Percentiles rank a stretch among this genome's conserved stretches.
Conservation (phyloP, 2,797 vertebrate species). For the Rhynchotus rufescens region DNA sequence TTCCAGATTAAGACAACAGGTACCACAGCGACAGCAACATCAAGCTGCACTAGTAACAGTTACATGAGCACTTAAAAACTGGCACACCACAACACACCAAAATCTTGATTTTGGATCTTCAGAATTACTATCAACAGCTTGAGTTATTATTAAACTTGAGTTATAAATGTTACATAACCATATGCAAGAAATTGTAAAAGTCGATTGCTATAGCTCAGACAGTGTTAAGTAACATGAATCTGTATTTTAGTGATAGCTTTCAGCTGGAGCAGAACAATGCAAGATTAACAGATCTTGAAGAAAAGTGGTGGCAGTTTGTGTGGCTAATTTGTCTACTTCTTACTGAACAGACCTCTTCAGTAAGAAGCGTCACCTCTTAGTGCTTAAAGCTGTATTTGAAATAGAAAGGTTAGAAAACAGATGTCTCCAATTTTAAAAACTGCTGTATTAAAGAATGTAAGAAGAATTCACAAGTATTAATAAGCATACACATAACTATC, state of each 20-base stretch:
- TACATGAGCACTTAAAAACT: not conserved
- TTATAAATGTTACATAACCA: not conserved
- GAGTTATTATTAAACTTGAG: not conserved
- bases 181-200: not conserved
- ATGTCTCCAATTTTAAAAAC: not conserved
- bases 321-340: not conserved
- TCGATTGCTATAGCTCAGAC: not conserved
- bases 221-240: not conserved
- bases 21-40: not conserved
- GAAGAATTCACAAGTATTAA: constrained; percentile 1
- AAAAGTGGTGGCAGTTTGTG: not conserved
- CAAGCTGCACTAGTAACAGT: not conserved
- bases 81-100: not conserved
- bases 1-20: not conserved
- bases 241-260: not conserved
- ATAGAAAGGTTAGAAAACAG: not conserved
- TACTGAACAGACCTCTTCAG: not conserved
- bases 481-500: not conserved
- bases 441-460: not conserved
- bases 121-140: not conserved
- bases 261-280: not conserved
- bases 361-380: not conserved
- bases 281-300: not conserved
- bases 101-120: not conserved
- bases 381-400: not conserved